A percentile compares a stretch with the other conserved stretches of the same genome.
Conservation (phyloP, 1,140 invertebrate species). For the Carposina sasakii region DNA sequence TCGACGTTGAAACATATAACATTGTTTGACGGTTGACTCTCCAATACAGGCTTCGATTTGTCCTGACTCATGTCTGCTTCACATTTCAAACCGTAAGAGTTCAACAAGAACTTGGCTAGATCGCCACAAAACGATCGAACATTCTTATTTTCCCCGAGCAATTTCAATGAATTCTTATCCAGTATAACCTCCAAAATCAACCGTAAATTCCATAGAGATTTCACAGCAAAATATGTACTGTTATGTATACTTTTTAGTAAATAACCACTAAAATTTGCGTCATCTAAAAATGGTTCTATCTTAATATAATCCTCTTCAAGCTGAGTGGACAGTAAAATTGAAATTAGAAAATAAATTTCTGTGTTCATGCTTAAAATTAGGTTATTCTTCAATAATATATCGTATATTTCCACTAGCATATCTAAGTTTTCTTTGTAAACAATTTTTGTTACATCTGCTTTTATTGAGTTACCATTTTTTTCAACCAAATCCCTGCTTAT, state of each 20-base stretch:
- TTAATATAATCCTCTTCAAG: slow-evolving; percentile 36
- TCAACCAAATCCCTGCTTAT: slow-evolving; percentile 38
- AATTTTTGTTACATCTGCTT: slow-evolving; percentile 45
- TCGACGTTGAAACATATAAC: slow-evolving; percentile 74
- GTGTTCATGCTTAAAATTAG: slow-evolving; percentile 58
- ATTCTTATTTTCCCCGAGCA: slow-evolving; percentile 58
- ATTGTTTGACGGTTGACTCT: slow-evolving; percentile 33
- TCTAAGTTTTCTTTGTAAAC: slow-evolving; percentile 50
- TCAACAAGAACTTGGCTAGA: slow-evolving; percentile 57
- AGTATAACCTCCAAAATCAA: slow-evolving; percentile 51
- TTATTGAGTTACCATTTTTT: slow-evolving; percentile 30
- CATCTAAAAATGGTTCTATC: slow-evolving; percentile 31
- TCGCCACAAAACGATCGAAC: slow-evolving; percentile 51
- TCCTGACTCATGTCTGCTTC: slow-evolving; percentile 42
- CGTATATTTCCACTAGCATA: slow-evolving; percentile 53
- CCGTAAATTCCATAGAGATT: slow-evolving; percentile 53
- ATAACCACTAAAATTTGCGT: slow-evolving; percentile 30
- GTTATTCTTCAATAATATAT: slow-evolving; percentile 56
- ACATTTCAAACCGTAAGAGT: slow-evolving; percentile 51
- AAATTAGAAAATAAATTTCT: slow-evolving; percentile 65
- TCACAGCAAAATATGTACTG: slow-evolving; percentile 61
- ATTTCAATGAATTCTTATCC: slow-evolving; percentile 59
- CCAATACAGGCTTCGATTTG: slow-evolving; percentile 23
- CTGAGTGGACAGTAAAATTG: slow-evolving; percentile 58
- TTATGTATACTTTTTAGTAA: slow-evolving; percentile 61